Conservation (phyloP, 2,797 vertebrate genomes). For the Betta splendens region DNA sequence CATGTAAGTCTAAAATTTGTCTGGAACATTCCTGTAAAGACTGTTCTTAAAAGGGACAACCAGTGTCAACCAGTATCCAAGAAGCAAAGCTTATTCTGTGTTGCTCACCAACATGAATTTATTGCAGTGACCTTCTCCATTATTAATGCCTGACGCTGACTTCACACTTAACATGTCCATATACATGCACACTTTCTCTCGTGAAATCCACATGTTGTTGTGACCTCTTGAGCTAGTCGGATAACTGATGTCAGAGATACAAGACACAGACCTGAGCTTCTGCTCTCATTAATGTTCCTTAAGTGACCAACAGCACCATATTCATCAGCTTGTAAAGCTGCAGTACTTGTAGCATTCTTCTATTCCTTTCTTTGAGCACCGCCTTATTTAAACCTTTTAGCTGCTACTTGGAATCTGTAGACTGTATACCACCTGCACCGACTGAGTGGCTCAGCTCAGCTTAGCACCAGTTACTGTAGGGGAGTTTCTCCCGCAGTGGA, state of each 20-base stretch:
- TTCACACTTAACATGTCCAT: not conserved
- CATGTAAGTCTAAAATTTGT: not conserved
- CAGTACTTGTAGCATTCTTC: not conserved
- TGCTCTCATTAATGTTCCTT: not conserved
- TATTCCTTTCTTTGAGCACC: not conserved
- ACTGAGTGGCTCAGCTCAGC: constrained; percentile 26
- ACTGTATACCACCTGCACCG: not conserved
- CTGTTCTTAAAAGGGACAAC: not conserved
- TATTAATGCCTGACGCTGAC: constrained; percentile 2
- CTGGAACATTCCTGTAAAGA: not conserved
- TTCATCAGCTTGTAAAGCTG: not conserved
- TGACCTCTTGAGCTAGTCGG: constrained; percentile 9
- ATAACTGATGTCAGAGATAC: not conserved
- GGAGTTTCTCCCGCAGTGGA: constrained; percentile 47
- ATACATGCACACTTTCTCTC: not conserved
- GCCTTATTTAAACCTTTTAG: not conserved
- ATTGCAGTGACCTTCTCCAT: constrained; percentile 6
- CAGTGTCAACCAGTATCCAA: too few relatives aligned
- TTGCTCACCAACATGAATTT: not conserved
- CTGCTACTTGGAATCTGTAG: constrained; percentile 1
- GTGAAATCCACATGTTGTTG: not conserved
- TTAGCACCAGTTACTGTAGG: constrained; percentile 47
- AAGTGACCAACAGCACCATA: not conserved
- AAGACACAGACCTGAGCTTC: not conserved
- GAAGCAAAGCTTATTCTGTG: not conserved